Evolutionary conservation across 2,888 invertebrate species (phyloP).

Genomic region (Dilophus febrilis): DNA sequence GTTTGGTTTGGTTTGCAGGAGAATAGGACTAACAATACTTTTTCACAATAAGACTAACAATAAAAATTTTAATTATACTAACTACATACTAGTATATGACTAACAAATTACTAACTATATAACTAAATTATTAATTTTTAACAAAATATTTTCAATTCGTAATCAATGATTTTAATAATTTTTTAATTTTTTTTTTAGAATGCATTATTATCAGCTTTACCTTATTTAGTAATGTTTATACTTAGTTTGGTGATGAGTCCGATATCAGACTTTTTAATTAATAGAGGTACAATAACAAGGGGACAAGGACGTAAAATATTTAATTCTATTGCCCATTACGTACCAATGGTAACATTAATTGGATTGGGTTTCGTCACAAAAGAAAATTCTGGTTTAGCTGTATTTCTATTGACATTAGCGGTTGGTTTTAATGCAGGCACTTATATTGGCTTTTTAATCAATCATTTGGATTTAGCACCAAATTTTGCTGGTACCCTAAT

Average conservation of each 20-base stretch:
- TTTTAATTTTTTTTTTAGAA: too few relatives aligned
- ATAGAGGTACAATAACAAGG: slow-evolving; percentile 26
- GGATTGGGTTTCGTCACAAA: slow-evolving; percentile 34
- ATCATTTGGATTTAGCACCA: slow-evolving; percentile 52
- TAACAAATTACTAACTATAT: too few relatives aligned
- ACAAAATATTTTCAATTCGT: too few relatives aligned
- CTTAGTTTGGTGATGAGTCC: slow-evolving; percentile 34
- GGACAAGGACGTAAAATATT: slow-evolving; percentile 24
- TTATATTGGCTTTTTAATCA: slow-evolving; percentile 42
- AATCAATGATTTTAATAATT: too few relatives aligned
- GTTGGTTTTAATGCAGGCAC: slow-evolving; percentile 43
- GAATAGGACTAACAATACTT: too few relatives aligned
- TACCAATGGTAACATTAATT: slow-evolving; percentile 38
- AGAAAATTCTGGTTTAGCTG: slow-evolving; percentile 30
- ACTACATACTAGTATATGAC: too few relatives aligned
- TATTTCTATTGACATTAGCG: slow-evolving; percentile 37
- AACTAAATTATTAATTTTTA: too few relatives aligned
- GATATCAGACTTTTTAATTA: slow-evolving; percentile 33
- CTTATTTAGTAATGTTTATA: slow-evolving; percentile 37
- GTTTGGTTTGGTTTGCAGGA: too few relatives aligned
- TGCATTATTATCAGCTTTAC: slow-evolving; percentile 35
- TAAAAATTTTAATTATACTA: too few relatives aligned
- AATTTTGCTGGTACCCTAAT: slow-evolving; percentile 51
- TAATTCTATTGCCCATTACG: slow-evolving; percentile 30
- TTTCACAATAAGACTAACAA: too few relatives aligned